Evolutionary conservation across 2,888 invertebrate species (phyloP), one percentile per base, ranked within the genome.

Genomic region (Hypena proboscidalis): DNA sequence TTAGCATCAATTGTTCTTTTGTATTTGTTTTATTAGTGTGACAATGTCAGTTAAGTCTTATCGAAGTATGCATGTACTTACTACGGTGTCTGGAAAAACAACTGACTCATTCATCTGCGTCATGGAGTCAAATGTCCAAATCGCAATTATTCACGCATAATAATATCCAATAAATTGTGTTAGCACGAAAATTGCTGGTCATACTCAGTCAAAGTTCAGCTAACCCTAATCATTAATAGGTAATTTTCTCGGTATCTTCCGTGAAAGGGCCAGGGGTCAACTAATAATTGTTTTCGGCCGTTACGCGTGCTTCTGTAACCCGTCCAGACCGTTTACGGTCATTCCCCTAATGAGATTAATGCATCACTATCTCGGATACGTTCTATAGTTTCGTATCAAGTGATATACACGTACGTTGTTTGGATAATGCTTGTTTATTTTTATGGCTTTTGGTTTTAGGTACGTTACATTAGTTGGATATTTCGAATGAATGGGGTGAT

Each of bases 261-360:
- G 52, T 66, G 64, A 60, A 70, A 64, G 71, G 68, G 60, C 64
- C 63, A 59, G 58, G 68, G 70, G 71, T 74, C 70, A 71, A 68
- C 70, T 72, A 74, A 72, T 74, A 74, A 76, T 74, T 76, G 74
- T 75, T 74, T 76, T 69, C 74, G 73, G 64, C 62, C 67, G 67
- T 74, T 70, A 69, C 60, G 58, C 63, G 58, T 69, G 64, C 68
- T 63, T 59, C 58, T 55, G 67, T 65, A 62, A 67, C 68, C 63
- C 67, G 55, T 70, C 64, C 61, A 64, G 57, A 64, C 67, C 72
- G 67, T 67, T 70, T 67, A 72, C 67, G 66, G 59, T 63, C 69
- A 68, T 67, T 70, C 67, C 48, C 65, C 54, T 74, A 72, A 77
- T 73, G 65, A 67, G 61, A 73, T 73, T 70, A 69, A 75, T 71